Evolutionary conservation across 1,140 invertebrate genomes (phyloP).

Genomic region (Nomia melanderi): DNA sequence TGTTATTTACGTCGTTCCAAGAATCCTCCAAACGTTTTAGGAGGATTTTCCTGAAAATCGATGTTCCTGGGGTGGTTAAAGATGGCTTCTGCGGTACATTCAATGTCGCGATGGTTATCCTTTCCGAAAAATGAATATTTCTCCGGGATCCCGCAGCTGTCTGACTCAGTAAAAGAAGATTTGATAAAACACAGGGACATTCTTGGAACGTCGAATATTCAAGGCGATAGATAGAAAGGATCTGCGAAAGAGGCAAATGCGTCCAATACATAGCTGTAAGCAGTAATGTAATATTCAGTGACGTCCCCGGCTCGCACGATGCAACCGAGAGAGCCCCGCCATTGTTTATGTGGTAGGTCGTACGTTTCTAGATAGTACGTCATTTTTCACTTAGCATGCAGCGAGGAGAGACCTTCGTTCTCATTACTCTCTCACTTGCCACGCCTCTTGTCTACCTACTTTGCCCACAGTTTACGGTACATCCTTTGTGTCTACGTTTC

Average conservation of each 20-base stretch:
- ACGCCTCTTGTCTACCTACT: neutral
- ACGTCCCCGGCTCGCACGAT: neutral
- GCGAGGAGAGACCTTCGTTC: neutral
- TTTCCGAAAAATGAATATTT: too few relatives aligned
- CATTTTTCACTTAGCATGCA: conserved; percentile 35
- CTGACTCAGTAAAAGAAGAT: too few relatives aligned
- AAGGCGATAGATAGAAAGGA: neutral
- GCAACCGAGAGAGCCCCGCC: neutral
- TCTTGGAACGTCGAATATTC: too few relatives aligned
- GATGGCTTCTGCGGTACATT: too few relatives aligned
- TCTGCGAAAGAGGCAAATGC: conserved; percentile 12
- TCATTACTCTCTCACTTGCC: conserved; percentile 10
- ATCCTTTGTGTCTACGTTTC: neutral
- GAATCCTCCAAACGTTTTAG: too few relatives aligned
- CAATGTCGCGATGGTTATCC: too few relatives aligned
- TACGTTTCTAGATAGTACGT: conserved; percentile 20
- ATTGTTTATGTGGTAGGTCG: conserved; percentile 23
- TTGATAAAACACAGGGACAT: too few relatives aligned
- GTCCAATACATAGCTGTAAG: conserved; percentile 2
- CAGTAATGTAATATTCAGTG: conserved; percentile 36
- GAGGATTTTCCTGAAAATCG: too few relatives aligned
- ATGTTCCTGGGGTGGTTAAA: too few relatives aligned
- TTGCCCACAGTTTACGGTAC: neutral
- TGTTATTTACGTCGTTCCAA: too few relatives aligned
- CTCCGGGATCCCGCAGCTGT: too few relatives aligned